Conservation (phyloP, 2,888 invertebrate genomes). For the Myopa testacea region DNA sequence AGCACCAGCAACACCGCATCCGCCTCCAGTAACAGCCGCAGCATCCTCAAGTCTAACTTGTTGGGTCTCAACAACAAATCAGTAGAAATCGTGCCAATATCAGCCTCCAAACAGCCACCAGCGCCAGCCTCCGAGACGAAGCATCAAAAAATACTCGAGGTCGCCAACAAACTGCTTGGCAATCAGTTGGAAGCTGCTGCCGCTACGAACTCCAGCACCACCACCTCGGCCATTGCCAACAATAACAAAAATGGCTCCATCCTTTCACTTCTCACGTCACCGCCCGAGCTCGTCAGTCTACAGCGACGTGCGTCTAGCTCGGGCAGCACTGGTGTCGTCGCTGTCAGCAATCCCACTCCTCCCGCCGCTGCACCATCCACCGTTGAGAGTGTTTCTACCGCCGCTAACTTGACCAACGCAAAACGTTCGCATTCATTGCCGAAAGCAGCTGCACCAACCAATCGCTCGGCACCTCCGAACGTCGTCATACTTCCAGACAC, state of each 20-base stretch:
- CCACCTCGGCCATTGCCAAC: neutral
- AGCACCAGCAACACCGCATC: constrained; percentile 46
- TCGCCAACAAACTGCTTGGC: constrained; percentile 59
- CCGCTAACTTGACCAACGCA: constrained; percentile 44
- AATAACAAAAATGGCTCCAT: constrained; percentile 37
- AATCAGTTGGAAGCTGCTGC: constrained; percentile 54
- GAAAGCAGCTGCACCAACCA: constrained; percentile 45
- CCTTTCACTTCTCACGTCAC: constrained; percentile 63
- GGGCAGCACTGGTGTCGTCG: constrained; percentile 61
- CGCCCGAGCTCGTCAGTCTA: constrained; percentile 73
- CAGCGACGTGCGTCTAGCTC: constrained; percentile 68
- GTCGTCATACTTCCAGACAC: constrained; percentile 65
- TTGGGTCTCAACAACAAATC: constrained; percentile 58
- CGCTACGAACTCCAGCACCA: constrained; percentile 10
- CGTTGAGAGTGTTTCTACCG: constrained; percentile 53
- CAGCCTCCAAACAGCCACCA: constrained; percentile 29
- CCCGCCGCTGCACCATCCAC: constrained; percentile 45
- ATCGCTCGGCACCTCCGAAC: constrained; percentile 57
- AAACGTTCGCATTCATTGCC: constrained; percentile 51
- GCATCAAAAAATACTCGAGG: constrained; percentile 63
- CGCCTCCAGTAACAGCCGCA: constrained; percentile 52
- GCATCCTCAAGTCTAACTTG: constrained; percentile 65
- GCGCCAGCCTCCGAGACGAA: constrained; percentile 55
- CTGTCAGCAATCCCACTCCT: constrained; percentile 61
- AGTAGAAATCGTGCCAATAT: constrained; percentile 63